Evolutionary conservation across 2,797 vertebrate genomes (phyloP).

Genomic region (Lepilemur ruficaudatus): DNA sequence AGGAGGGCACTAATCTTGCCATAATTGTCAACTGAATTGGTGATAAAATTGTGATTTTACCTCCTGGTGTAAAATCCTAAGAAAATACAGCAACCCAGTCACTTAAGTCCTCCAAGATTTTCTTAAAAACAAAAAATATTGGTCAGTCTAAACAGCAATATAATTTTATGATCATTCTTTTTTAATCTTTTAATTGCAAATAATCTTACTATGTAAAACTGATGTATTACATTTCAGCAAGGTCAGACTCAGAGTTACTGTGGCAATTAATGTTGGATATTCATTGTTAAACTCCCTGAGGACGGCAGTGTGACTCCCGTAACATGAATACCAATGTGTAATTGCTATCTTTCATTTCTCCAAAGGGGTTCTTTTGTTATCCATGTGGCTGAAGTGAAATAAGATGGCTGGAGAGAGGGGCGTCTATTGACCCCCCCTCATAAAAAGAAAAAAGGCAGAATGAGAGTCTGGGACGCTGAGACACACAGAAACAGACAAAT

Average conservation of each 20-base stretch:
- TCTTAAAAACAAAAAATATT: conserved; percentile 32
- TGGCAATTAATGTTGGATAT: conserved; percentile 85
- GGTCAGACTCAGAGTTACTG: conserved; percentile 81
- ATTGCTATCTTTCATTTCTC: conserved; percentile 83
- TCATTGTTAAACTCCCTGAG: conserved; percentile 82
- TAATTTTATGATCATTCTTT: conserved; percentile 59
- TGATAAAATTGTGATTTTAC: background rate
- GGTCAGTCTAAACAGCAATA: conserved; percentile 16
- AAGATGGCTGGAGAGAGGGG: conserved; percentile 47
- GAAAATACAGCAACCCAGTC: background rate
- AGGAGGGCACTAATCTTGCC: background rate
- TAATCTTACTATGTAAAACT: conserved; percentile 68
- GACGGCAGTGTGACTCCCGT: conserved; percentile 75
- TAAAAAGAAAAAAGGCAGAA: background rate
- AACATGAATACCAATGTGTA: conserved; percentile 85
- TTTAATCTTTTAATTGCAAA: conserved; percentile 57
- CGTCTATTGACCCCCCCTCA: background rate
- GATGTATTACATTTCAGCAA: conserved; percentile 82
- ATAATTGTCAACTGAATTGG: background rate
- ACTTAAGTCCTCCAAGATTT: background rate
- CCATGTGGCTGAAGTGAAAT: conserved; percentile 57
- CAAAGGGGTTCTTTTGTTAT: conserved; percentile 74
- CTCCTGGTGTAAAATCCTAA: conserved; percentile 6
- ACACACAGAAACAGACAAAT: conserved; percentile 33
- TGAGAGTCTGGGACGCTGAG: background rate